A percentile compares a stretch with the other conserved stretches of the same genome.
These are phyloP conservation scores for Tetraodon nigroviridis DNA, from an alignment of 2,113 vertebrate species.

Conservation along the genomic window DNA sequence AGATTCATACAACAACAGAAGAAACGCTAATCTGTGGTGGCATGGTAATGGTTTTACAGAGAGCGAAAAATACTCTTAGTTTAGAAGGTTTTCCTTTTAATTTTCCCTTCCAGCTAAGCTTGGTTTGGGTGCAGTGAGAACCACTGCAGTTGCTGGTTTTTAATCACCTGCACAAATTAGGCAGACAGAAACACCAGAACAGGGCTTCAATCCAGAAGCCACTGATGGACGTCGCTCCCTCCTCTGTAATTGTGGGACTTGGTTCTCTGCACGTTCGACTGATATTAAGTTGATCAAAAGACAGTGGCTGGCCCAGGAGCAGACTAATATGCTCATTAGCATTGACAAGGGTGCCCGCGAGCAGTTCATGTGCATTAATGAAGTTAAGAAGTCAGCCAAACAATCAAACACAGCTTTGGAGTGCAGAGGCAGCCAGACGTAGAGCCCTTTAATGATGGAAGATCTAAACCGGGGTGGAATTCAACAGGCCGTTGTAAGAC, in stretches of 20 bases:
- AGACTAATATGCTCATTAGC: slow-evolving; percentile 73
- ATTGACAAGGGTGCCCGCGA: slow-evolving; percentile 63
- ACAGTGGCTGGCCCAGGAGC: slow-evolving; percentile 57
- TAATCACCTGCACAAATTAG: slow-evolving; percentile 37
- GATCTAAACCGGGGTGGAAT: slow-evolving; percentile 52
- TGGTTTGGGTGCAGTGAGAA: slow-evolving; percentile 21
- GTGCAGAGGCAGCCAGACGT: slow-evolving; percentile 56
- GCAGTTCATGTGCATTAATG: slow-evolving; percentile 71
- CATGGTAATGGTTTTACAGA: slow-evolving; percentile 50
- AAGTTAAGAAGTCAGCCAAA: slow-evolving; percentile 65
- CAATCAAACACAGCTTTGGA: slow-evolving; percentile 50
- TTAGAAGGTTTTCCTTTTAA: slow-evolving; percentile 18
- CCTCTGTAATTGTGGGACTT: slow-evolving; percentile 28
- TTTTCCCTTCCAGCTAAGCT: slow-evolving; percentile 24
- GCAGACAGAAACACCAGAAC: slow-evolving; percentile 13
- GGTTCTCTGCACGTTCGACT: slow-evolving; percentile 47
- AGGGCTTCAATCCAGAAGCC: slow-evolving; percentile 39
- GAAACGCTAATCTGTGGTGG: slow-evolving; percentile 54
- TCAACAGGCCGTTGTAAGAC: slow-evolving; percentile 56
- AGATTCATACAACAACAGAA: background rate
- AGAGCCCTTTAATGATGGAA: slow-evolving; percentile 63
- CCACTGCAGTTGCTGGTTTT: slow-evolving; percentile 19
- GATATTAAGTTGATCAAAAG: slow-evolving; percentile 70
- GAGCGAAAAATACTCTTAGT: background rate
- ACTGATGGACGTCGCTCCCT: slow-evolving; percentile 25